Evolutionary conservation across 2,797 vertebrate species (phyloP), one percentile per base, ranked within the genome.

Genomic region (Danionella dracula): DNA sequence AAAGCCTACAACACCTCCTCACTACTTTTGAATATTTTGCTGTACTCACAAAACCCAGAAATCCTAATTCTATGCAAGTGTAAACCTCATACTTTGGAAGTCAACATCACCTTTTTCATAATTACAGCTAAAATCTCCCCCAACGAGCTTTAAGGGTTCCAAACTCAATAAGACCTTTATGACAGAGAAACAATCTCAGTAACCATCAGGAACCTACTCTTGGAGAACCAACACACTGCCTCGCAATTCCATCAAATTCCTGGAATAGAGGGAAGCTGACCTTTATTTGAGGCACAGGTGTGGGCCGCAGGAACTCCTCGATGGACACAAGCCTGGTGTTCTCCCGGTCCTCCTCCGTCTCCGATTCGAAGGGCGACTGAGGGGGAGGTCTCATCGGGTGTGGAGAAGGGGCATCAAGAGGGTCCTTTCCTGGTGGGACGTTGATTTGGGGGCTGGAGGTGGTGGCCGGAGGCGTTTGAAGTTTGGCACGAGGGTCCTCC

Each of bases 271-370:
- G 23, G 23, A 27, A 29, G 35, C 82, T 64, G 56, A 90, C 88
- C 87, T 87, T 82, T 61, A 83, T 79, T 37, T 38, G 77, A 0
- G 83, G 76, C 21, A 87, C 76, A 48, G 80, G 78, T 51, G 85
- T 85, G 51, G 84, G 84, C 40, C 75, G 84, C 69, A 90, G 74
- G 71, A 92, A 91, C 58, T 92, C 90, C 21, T 92, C 89, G 0
- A 91, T 90, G 59, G 90, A 91, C 55, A 87, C 87, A 70, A 89
- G 62, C 41, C 89, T 85, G 9, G 74, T 79, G 40, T 83, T 90
- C 68, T 86, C 83, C 37, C 5, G 66, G 58, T 89, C 88, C 12
- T 88, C 86, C n/a, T 90, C 90, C 0, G 82, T 67, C 67, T 91
- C 88, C 0, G 87, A 90, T 61, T 88, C 88, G 70, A 86, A 74